phyloP scores from a whole-genome alignment of 2,797 vertebrate genomes.

The Enteromius argenteus region DNA sequence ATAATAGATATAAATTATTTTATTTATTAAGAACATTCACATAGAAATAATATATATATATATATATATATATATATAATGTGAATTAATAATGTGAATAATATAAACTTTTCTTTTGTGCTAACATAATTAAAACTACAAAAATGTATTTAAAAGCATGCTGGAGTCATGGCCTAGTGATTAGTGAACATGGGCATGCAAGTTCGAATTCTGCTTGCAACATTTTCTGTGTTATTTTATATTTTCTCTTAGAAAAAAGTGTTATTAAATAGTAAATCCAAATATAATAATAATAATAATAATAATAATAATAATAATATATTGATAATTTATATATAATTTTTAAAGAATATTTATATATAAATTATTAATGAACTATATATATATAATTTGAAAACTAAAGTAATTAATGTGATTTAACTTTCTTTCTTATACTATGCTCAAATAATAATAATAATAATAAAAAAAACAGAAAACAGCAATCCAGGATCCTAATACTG shows the following conservation, averaged over 20 bases:
- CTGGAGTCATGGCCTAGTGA: background rate
- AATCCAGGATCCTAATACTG: background rate
- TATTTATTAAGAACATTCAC: background rate
- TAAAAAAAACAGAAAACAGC: background rate
- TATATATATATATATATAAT: background rate
- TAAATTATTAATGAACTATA: too few species aligned
- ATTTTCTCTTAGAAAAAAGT: background rate
- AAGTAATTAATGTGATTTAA: background rate
- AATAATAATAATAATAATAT: background rate
- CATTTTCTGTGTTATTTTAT: background rate
- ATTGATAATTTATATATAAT: too few species aligned
- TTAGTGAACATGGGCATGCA: background rate
- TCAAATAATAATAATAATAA: background rate
- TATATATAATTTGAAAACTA: background rate
- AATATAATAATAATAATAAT: background rate
- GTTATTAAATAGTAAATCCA: background rate
- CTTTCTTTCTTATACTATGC: background rate
- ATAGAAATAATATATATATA: background rate
- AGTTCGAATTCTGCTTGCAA: background rate
- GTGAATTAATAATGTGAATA: background rate
- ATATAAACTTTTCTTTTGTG: background rate
- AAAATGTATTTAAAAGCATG: background rate
- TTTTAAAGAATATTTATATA: too few species aligned
- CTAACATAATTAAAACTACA: background rate
- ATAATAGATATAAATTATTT: too few species aligned